phyloP scores from a whole-genome alignment of 2,797 vertebrate species.

The Pipistrellus pipistrellus region DNA sequence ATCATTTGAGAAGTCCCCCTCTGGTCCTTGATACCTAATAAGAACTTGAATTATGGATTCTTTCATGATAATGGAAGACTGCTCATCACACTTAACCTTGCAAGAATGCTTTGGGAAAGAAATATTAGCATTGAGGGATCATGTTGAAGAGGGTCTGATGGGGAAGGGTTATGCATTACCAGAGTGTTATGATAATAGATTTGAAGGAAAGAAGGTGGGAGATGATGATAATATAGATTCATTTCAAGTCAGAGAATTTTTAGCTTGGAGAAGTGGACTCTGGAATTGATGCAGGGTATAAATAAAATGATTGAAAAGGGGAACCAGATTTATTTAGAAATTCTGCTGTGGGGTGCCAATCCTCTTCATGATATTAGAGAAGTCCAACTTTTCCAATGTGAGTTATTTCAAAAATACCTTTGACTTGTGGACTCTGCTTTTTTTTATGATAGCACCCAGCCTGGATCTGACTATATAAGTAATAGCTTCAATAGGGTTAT shows the following conservation, averaged over 20 bases:
- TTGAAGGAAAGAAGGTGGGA: not conserved
- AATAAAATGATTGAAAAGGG: not conserved
- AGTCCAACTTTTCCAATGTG: not conserved
- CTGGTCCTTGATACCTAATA: not conserved
- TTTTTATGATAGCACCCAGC: not conserved
- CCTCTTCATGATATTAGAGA: not conserved
- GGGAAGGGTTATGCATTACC: not conserved
- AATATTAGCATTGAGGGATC: not conserved
- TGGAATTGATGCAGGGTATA: not conserved
- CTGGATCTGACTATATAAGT: not conserved
- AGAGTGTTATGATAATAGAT: not conserved
- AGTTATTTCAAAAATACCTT: conserved; percentile 35
- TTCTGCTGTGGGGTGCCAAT: not conserved
- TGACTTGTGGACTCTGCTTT: not conserved
- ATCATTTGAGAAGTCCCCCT: not conserved
- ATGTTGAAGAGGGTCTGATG: not conserved
- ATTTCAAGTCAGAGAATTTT: not conserved
- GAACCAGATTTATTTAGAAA: conserved; percentile 1
- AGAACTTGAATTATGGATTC: not conserved
- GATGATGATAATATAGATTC: not conserved
- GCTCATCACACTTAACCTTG: not conserved
- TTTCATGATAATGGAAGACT: not conserved
- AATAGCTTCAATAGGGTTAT: not conserved
- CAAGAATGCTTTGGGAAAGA: conserved; percentile 13
- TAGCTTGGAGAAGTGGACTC: not conserved